Conservation (phyloP, 2,797 vertebrate species). For the Hemibagrus guttatus region DNA sequence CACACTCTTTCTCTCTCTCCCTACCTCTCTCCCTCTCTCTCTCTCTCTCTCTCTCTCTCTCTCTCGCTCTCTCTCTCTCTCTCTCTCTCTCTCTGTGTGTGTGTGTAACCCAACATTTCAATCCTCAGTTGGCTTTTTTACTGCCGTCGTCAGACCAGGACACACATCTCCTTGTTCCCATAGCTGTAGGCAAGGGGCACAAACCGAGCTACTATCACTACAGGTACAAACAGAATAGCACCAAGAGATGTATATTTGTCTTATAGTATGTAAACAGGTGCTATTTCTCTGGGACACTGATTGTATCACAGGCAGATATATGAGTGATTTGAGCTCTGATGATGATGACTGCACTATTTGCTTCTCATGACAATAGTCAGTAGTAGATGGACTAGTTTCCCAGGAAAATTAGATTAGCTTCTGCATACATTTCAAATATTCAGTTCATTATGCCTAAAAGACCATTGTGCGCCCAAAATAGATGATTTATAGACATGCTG, state of each 20-base stretch:
- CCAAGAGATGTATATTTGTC: conserved; percentile 23
- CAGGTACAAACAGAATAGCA: conserved; percentile 12
- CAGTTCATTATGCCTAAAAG: conserved; percentile 30
- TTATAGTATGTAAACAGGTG: conserved; percentile 21
- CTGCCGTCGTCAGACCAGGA: conserved; percentile 24
- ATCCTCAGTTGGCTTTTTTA: conserved; percentile 43
- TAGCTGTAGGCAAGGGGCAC: conserved; percentile 30
- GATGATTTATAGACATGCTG: conserved; percentile 31
- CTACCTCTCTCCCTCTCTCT: not conserved
- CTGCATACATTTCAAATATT: conserved; percentile 35
- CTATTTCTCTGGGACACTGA: conserved; percentile 27
- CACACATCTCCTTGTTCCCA: conserved; percentile 26
- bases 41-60: not conserved
- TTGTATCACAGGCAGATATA: conserved; percentile 26
- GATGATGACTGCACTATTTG: conserved; percentile 32
- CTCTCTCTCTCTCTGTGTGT: not conserved
- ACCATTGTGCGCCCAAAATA: conserved; percentile 14
- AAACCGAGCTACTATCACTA: conserved; percentile 20
- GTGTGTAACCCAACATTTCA: conserved; percentile 23
- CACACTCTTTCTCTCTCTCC: too few relatives aligned
- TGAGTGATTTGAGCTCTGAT: conserved; percentile 26
- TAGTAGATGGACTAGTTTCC: conserved; percentile 18
- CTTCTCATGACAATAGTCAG: conserved; percentile 16
- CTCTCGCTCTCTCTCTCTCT: not conserved
- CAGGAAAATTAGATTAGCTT: conserved; percentile 19